Conservation (phyloP, 2,113 vertebrate species). For the Tachysurus vachellii region DNA sequence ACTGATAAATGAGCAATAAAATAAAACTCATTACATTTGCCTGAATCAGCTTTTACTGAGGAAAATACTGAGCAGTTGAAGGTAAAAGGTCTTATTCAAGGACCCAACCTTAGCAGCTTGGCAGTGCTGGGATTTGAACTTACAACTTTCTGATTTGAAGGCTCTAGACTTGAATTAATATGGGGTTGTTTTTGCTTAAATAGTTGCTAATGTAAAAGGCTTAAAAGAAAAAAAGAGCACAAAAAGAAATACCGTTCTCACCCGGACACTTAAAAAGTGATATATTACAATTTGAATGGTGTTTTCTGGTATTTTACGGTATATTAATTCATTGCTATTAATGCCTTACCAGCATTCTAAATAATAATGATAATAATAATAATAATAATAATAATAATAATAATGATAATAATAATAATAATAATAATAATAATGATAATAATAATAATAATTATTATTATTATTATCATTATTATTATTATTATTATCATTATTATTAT, state of each 20-base stretch:
- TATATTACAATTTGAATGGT: background rate
- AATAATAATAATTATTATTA: too few species aligned
- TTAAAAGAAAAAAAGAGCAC: background rate
- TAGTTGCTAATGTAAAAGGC: background rate
- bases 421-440: too few species aligned
- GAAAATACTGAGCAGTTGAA: background rate
- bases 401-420: too few species aligned
- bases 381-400: background rate
- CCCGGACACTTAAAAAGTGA: background rate
- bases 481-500: too few species aligned
- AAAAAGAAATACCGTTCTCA: background rate
- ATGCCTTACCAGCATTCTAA: background rate
- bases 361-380: background rate
- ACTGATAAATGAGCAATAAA: background rate
- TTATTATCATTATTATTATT: too few species aligned
- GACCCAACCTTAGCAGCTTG: background rate
- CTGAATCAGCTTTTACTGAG: background rate
- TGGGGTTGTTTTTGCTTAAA: background rate
- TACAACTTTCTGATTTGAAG: background rate
- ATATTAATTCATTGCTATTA: background rate
- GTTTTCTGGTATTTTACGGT: background rate
- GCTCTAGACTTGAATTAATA: background rate
- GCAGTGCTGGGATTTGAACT: background rate
- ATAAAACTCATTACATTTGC: background rate
- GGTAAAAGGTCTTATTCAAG: background rate